phyloP scores from a whole-genome alignment of 2,113 vertebrate genomes.

The Eulemur macaco region DNA sequence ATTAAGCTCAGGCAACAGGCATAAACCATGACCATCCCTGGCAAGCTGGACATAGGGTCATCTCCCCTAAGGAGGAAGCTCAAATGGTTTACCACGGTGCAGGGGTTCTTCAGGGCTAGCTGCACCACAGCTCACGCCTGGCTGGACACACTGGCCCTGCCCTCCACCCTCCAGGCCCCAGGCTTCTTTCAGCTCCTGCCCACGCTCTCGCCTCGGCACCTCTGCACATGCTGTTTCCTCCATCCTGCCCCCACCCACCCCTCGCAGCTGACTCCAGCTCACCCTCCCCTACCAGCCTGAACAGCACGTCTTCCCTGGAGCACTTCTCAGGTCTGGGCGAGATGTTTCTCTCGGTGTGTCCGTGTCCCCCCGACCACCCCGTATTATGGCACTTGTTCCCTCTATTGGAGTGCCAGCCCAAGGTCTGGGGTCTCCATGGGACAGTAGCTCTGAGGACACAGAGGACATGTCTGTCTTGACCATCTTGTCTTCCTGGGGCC shows the following conservation, averaged over 20 bases:
- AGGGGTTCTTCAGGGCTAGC: not conserved
- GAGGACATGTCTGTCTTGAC: not conserved
- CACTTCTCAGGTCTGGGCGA: not conserved
- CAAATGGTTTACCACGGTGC: accelerated
- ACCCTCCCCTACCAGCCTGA: no score
- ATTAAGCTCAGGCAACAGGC: not conserved
- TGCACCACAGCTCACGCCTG: not conserved
- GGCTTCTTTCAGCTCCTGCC: not conserved
- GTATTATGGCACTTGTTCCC: not conserved
- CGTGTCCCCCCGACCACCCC: no score
- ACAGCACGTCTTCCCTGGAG: not conserved
- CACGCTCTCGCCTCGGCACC: no score
- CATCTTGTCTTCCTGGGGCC: not conserved
- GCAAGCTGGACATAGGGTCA: not conserved
- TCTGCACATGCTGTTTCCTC: not conserved
- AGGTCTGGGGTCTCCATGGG: not conserved
- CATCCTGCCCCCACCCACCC: not conserved
- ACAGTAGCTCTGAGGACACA: not conserved
- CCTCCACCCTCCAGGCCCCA: not conserved
- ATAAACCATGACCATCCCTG: not conserved
- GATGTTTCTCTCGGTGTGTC: not conserved
- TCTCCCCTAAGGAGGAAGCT: not conserved
- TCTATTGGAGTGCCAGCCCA: not conserved
- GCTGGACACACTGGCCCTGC: accelerated
- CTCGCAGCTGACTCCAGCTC: not conserved